Evolutionary conservation across 2,888 invertebrate species (phyloP), one percentile per base, ranked within the genome.

Genomic region (Sphecodes monilicornis): DNA sequence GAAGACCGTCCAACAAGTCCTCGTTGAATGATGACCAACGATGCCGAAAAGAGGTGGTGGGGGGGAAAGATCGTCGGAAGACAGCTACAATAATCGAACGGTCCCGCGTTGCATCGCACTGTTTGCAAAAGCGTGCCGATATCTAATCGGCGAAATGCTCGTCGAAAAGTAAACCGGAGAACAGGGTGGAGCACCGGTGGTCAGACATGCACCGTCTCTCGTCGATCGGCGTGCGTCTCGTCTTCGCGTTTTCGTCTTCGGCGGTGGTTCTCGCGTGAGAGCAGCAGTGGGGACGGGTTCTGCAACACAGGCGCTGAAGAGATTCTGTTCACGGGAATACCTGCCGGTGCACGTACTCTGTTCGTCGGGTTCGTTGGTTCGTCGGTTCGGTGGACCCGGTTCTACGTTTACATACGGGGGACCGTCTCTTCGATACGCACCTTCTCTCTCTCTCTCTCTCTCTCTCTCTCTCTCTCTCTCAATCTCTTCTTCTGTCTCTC

Each of bases 61-160:
- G n/a, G n/a, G n/a, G n/a, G n/a, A n/a, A n/a, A n/a, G n/a, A n/a
- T n/a, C n/a, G 1, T 18, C 11, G 46, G 75, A 76, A 71, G 69
- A 60, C 70, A 54, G 54, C 3, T 80, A 90, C 86, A 90, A 90
- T 87, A 85, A 90, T 90, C 86, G 89, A 85, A 88, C 85, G 80
- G 85, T 77, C 82, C 73, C 83, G 82, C 64, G 66, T 79, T 83
- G 77, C 80, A 74, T 70, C 64, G 70, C 83, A 71, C 70, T 91
- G 90, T 92, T 90, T 91, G 86, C 89, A 78, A 86, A 90, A 88
- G 86, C 78, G 82, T 68, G 50, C 0, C 84, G 91, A 90, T 93
- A 93, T 93, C 93, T 93, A 92, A 93, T 93, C 93, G 91, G 88
- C 85, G 85, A 88, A 91, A 92, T 90, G 90, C 86, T 86, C 86